Base-by-base conservation (phyloP, 2,888 invertebrate genomes). In the Piscicola geometra region DNA sequence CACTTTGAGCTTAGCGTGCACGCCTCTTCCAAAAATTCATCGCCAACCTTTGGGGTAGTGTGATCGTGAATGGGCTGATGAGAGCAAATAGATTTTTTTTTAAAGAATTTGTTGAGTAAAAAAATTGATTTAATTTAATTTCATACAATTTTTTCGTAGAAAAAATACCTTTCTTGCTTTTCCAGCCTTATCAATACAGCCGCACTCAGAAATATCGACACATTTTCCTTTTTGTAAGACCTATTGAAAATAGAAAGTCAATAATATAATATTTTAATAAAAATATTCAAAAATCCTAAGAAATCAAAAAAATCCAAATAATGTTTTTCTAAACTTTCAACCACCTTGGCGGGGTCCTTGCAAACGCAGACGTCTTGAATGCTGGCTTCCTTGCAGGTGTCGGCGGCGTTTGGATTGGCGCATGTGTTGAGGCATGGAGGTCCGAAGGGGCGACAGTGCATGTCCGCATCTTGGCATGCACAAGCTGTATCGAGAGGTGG, bases 391-490 rank as follows among this genome's bases (percentile, higher is more conserved):
- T 28, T 15, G 41, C 70, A 70, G 2, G 9, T 2, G 9, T 28
- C 15, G 3, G 3, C 18, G 9, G 35, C 41, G 12, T 36, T 70
- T 5, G 5, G 70, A 25, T 70, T 41, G 36, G 25, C 47, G 25
- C 70, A 70, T 5, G 70, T 70, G 70, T 70, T 28, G 36, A 70
- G 30, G 25, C 70, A 70, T 2, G 70, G 41, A 33, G 70, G 70
- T 21, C 70, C 70, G 47, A 70, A 21, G 9, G 70, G 70, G 3
- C 70, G 70, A 25, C 70, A 70, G 5, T 5, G 5, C 47, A 12
- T 70, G 70, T 70, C 70, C 3, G 70, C 30, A 33, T 70, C 47
- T 2, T 70, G 9, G 25, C 70, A 70, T n/a, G 70, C 12, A 25
- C 70, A 70, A 5, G 70, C 70, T 70, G 50, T 2, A 28, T 3